Conservation (phyloP, 1,140 invertebrate species). For the Lycorma delicatula region DNA sequence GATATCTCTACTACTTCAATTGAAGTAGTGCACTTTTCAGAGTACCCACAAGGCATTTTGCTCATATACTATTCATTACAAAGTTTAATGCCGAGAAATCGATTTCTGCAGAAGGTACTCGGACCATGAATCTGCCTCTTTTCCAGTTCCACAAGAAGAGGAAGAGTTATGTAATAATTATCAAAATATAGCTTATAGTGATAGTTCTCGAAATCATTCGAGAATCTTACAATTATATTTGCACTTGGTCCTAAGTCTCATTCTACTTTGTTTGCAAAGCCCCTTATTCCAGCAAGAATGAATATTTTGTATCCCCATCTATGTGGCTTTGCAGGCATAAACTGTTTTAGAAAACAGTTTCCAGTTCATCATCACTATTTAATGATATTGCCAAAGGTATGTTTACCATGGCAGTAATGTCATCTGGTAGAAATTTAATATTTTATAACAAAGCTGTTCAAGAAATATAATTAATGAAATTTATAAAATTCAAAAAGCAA, state of each 20-base stretch:
- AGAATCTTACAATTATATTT: slow-evolving; percentile 24
- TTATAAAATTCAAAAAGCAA: no score
- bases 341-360: no score
- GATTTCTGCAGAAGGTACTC: slow-evolving; percentile 22
- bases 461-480: no score
- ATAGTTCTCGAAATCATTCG: slow-evolving; percentile 14
- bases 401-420: no score
- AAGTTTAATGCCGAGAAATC: slow-evolving; percentile 22
- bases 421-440: no score
- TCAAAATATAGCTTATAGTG: slow-evolving; percentile 28
- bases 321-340: no score
- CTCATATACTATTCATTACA: slow-evolving; percentile 20
- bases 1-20: slow-evolving; percentile 20
- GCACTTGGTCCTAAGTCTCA: slow-evolving; percentile 21
- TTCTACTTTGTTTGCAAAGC: no score
- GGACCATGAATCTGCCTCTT: slow-evolving; percentile 20
- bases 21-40: slow-evolving; percentile 15
- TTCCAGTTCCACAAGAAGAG: slow-evolving; percentile 18
- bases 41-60: slow-evolving; percentile 22
- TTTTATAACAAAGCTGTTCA: no score
- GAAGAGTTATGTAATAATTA: slow-evolving; percentile 27
- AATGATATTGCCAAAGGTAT: no score
- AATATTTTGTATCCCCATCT: no score
- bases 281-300: no score
- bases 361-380: no score